phyloP scores from a whole-genome alignment of 1,140 invertebrate genomes.

The Heliconius melpomene region DNA sequence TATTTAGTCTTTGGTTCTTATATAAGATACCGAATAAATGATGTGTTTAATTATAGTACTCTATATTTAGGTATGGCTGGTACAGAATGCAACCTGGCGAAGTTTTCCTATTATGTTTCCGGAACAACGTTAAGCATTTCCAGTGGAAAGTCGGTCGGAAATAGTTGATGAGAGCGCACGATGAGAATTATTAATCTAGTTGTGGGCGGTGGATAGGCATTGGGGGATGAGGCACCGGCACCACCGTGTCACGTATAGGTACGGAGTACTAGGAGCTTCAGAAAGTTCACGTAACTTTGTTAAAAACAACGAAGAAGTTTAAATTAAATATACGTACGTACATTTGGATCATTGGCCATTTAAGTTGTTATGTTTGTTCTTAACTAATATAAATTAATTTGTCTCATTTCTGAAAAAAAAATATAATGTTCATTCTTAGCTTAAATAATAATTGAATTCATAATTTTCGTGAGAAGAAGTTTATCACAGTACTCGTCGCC shows the following conservation, averaged over 20 bases:
- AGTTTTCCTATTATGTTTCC: not conserved
- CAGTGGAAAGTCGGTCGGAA: conserved; percentile 4
- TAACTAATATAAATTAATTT: too few relatives aligned
- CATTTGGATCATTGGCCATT: not conserved
- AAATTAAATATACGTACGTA: not conserved
- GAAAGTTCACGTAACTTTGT: not conserved
- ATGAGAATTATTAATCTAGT: conserved; percentile 7
- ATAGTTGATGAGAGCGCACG: not conserved
- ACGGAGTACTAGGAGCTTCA: not conserved
- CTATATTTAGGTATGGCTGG: too few relatives aligned
- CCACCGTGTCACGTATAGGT: not conserved
- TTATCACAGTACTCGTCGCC: not conserved
- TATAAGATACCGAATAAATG: not conserved
- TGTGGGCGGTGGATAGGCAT: not conserved
- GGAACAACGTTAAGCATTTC: not conserved
- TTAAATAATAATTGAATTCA: too few relatives aligned
- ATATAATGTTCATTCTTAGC: too few relatives aligned
- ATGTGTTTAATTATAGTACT: not conserved
- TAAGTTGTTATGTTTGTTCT: too few relatives aligned
- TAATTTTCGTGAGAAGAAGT: too few relatives aligned
- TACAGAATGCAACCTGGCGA: not conserved
- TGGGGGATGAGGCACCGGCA: not conserved
- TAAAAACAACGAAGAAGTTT: not conserved
- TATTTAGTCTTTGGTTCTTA: not conserved
- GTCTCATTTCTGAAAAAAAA: too few relatives aligned